A percentile compares a stretch with the other conserved stretches of the same genome.
Conservation (phyloP, 92 coral and sea anemone genomes). For the Blastomussa wellsi region DNA sequence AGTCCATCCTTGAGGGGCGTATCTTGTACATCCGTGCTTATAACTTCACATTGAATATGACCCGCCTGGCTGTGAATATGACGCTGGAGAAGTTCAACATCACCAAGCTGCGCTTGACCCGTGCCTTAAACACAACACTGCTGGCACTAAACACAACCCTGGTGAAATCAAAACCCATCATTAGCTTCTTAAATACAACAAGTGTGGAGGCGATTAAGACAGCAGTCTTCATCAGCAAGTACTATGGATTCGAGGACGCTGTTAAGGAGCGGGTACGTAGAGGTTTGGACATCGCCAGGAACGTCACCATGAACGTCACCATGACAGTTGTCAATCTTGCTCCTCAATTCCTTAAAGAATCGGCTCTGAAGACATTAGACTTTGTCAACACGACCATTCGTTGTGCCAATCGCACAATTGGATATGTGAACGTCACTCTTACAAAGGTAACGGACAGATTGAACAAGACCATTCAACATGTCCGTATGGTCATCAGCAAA, state of each 20-base stretch:
- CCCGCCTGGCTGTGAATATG: slow-evolving; percentile 56
- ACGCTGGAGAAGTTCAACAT: slow-evolving; percentile 44
- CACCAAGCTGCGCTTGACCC: slow-evolving; percentile 52
- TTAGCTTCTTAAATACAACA: slow-evolving; percentile 63
- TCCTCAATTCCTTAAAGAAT: slow-evolving; percentile 40
- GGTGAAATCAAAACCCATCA: slow-evolving; percentile 49
- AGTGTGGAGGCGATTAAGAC: slow-evolving; percentile 81
- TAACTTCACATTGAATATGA: slow-evolving; percentile 63
- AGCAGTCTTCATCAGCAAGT: slow-evolving; percentile 70
- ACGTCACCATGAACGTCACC: slow-evolving; percentile 32
- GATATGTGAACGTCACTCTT: slow-evolving; percentile 33
- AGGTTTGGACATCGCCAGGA: slow-evolving; percentile 41
- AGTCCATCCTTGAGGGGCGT: slow-evolving; percentile 62
- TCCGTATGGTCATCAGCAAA: slow-evolving; percentile 15
- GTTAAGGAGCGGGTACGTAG: slow-evolving; percentile 45
- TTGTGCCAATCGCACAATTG: slow-evolving; percentile 50
- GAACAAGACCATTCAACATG: slow-evolving; percentile 19
- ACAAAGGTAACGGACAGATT: background rate
- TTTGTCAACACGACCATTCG: slow-evolving; percentile 68
- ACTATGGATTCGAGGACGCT: slow-evolving; percentile 74
- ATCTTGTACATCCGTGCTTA: slow-evolving; percentile 50
- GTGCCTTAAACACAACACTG: slow-evolving; percentile 53
- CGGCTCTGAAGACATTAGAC: slow-evolving; percentile 26
- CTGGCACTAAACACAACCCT: slow-evolving; percentile 34
- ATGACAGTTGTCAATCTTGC: slow-evolving; percentile 41